Evolutionary conservation across 1,140 invertebrate genomes (phyloP), one percentile per base, ranked within the genome.

Genomic region (Apis dorsata): DNA sequence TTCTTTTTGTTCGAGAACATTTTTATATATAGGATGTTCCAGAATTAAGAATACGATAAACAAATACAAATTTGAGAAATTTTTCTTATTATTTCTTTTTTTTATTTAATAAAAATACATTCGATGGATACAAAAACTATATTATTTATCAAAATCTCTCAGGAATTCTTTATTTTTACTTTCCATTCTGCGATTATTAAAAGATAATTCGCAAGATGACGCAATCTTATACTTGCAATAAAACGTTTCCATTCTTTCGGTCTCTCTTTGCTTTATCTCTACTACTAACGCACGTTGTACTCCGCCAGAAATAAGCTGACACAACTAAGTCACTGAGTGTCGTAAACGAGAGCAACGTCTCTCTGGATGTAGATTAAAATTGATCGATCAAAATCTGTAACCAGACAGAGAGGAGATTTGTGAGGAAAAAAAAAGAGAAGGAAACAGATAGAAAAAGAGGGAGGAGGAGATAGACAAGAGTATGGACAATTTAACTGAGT

Each of bases 321-420:
- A 21, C 7, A 7, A 7, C 34, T 24, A 24, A 24, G 4, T 34
- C 34, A 34, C 34, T 34, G 17, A 57, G 21, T 55, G 15, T 17
- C 44, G 66, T 75, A 74, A 86, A 86, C 73, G 63, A 77, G 68
- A 76, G 73, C 63, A 28, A 86, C 74, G 76, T 70, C 59, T 34
- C 60, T 60, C 24, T 44, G 79, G 24, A 65, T n/a, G 68, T 17
- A 55, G 80, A 84, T 86, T 80, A 81, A 87, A 87, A 90, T 89
- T 88, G 84, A 90, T 88, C 87, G 88, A 90, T 90, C 80, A 85
- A 88, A 90, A 90, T 89, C 76, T 73, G 28, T 62, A 51, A 66
- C 17, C 24, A 55, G 63, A 85, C 8, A 1, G 60, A 53, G 19
- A 24, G n/a, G 21, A 13, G 66, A 21, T 12, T 7, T 0, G 5